Percentiles rank a stretch among this genome's conserved stretches.
Evolutionary conservation across 1,140 invertebrate genomes (phyloP).

Genomic region (Drosophila gunungcola): DNA sequence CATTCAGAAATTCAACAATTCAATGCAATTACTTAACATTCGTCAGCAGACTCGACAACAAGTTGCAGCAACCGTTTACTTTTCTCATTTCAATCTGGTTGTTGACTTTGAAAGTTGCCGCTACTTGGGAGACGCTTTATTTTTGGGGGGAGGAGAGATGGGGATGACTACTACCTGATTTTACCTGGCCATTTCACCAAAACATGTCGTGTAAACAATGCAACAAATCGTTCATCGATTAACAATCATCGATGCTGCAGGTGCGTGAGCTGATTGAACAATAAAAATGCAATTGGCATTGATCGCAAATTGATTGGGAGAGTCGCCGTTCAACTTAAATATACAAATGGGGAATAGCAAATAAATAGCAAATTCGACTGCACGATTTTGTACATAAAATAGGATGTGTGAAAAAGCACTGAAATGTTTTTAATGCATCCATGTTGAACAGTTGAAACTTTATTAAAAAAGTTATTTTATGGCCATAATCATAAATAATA

Average conservation of each 20-base stretch:
- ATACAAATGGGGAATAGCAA: slow-evolving; percentile 2
- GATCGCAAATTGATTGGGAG: slow-evolving; percentile 42
- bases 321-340: slow-evolving; percentile 19
- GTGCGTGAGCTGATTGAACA: slow-evolving; percentile 41
- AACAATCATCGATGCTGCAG: slow-evolving; percentile 27
- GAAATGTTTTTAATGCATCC: background rate
- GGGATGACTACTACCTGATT: slow-evolving; percentile 3
- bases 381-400: background rate
- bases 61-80: slow-evolving; percentile 52
- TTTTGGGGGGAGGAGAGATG: background rate
- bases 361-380: slow-evolving; percentile 3
- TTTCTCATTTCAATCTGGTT: slow-evolving; percentile 55
- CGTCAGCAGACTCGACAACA: slow-evolving; percentile 30
- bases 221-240: slow-evolving; percentile 39
- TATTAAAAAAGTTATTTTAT: too few relatives aligned
- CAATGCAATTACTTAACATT: slow-evolving; percentile 57
- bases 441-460: too few relatives aligned
- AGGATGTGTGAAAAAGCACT: slow-evolving; percentile 12
- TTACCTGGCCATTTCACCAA: slow-evolving; percentile 43
- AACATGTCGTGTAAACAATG: slow-evolving; percentile 60
- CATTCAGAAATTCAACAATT: slow-evolving; percentile 17
- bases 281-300: slow-evolving; percentile 37
- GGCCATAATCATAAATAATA: too few relatives aligned
- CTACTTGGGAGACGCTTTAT: slow-evolving; percentile 10
- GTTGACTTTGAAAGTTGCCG: slow-evolving; percentile 71